A percentile compares a stretch with the other conserved stretches of the same genome.
Evolutionary conservation across 2,113 vertebrate genomes (phyloP).

Genomic region (Crotalus viridis): DNA sequence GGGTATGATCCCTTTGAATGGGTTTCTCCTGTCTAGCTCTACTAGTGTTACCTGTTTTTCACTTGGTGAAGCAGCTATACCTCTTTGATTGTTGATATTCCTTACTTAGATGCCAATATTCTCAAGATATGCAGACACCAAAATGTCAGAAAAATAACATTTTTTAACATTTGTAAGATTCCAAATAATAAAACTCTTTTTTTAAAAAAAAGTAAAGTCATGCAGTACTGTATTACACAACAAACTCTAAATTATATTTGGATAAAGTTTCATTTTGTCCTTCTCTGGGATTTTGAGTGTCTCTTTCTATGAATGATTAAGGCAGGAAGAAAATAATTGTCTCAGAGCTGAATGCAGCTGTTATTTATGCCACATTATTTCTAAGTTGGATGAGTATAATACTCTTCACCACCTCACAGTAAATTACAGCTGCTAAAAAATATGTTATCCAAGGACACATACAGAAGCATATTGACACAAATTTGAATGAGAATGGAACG

Average conservation of each 20-base stretch:
- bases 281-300: not conserved
- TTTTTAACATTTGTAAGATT: not conserved
- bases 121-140: not conserved
- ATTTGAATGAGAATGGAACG: not conserved
- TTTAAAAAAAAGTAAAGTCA: not conserved
- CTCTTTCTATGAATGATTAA: conserved; percentile 8
- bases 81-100: not conserved
- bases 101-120: not conserved
- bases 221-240: not conserved
- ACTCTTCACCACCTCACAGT: not conserved
- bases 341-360: conserved; percentile 45
- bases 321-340: conserved; percentile 47
- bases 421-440: not conserved
- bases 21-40: not conserved
- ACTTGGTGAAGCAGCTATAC: not conserved
- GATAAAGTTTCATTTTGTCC: not conserved
- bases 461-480: not conserved
- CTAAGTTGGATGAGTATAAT: conserved; percentile 36
- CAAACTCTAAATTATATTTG: not conserved
- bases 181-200: not conserved
- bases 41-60: not conserved
- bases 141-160: not conserved
- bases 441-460: not conserved
- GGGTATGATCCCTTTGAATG: not conserved
- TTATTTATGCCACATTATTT: conserved; percentile 44